Percentiles rank a stretch among this genome's conserved stretches.
Evolutionary conservation across 2,113 vertebrate species (phyloP).

Genomic region (Phrynosoma platyrhinos): DNA sequence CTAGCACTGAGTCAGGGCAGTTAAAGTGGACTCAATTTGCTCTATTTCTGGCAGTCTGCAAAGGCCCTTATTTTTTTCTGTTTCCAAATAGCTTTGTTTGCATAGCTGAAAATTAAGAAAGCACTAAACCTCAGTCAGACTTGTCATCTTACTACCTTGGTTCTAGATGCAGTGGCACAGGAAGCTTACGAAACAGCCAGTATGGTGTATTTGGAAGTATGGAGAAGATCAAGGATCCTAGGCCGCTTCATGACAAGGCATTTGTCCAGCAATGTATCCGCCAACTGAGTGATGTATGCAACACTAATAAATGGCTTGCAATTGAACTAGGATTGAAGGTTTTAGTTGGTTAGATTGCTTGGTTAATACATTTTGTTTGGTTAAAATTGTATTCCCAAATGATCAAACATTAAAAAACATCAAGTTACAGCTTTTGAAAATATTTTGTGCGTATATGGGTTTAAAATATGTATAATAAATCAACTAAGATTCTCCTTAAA

Average conservation of each 20-base stretch:
- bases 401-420: background rate
- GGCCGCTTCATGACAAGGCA: conserved; percentile 93
- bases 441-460: background rate
- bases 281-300: conserved; percentile 91
- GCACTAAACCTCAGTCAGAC: background rate
- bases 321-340: background rate
- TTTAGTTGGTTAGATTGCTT: conserved; percentile 5
- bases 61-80: background rate
- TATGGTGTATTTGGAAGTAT: conserved; percentile 85
- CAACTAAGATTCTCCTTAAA: background rate
- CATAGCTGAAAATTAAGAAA: background rate
- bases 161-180: conserved; percentile 81
- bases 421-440: background rate
- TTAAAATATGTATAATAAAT: background rate
- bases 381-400: background rate
- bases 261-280: conserved; percentile 94
- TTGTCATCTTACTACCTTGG: background rate
- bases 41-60: too few species aligned
- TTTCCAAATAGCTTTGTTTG: background rate
- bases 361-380: background rate
- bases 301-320: background rate
- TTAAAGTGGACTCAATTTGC: too few species aligned
- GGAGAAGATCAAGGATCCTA: conserved; percentile 94
- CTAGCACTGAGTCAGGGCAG: too few species aligned
- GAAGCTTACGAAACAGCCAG: conserved; percentile 85